Evolutionary conservation across 2,113 vertebrate genomes (phyloP), one percentile per base, ranked within the genome.

Genomic region (Rhinolophus ferrumequinum): DNA sequence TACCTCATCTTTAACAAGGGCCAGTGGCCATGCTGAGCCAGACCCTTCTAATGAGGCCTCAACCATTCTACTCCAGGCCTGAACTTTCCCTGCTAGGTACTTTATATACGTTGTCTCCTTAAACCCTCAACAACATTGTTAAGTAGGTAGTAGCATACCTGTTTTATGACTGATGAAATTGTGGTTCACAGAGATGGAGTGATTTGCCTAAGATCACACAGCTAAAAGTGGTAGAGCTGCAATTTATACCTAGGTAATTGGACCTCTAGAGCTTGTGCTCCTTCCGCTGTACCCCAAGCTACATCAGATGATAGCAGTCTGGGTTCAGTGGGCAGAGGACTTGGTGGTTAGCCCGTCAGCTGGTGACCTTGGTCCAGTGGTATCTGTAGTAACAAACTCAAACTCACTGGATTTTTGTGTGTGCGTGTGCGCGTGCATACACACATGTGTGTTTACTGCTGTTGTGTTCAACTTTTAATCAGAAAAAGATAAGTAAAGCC

Each of bases 401-500:
- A 88, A 96, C 30, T 95, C 86, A 90, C 83, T 86, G 54, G 85
- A 62, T 87, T 96, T 82, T 72, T 30, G 22, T 80, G 22, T 72
- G 47, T 92, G 47, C 89, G 56, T 76, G 81, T 85, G 60, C 47
- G 5, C 67, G 44, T 64, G 44, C 12, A 13, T 50, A 11, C 47
- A 13, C 60, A 6, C 10, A 3, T 67, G 21, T 24, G 21, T 72
- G 22, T 85, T 83, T 50, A 86, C 66, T 95, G 86, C 66, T 93
- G 30, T 58, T 91, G 3, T 96, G 52, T 35, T 93, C 77, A 94
- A 35, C 81, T 84, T 44, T 76, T 93, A 50, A 80, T 75, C 33
- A 91, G 85, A 70, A 90, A 94, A 96, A 73, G 66, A 41, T 94
- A 94, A 95, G 69, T 96, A 96, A 93, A 80, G 38, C 33, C 26